Evolutionary conservation across 2,113 vertebrate species (phyloP).

Genomic region (Ursus arctos): DNA sequence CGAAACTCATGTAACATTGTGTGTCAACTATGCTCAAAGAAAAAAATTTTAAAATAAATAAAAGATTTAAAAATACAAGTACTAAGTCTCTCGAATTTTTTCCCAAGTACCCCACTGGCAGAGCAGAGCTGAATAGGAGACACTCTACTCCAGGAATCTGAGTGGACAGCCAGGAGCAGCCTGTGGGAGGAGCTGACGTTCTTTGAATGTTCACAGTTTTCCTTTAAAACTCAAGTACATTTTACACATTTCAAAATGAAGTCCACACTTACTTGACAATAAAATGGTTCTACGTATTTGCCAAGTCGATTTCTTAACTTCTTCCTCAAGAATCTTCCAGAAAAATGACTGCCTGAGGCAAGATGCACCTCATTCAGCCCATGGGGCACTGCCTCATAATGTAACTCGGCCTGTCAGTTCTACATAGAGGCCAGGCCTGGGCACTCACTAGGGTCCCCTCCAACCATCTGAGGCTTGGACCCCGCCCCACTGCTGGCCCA

Average conservation of each 20-base stretch:
- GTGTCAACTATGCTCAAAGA: background rate
- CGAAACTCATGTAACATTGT: background rate
- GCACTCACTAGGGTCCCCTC: no score
- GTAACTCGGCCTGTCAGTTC: background rate
- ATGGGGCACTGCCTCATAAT: fast-evolving
- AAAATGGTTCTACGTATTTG: background rate
- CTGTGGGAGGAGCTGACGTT: fast-evolving
- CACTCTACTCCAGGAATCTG: no score
- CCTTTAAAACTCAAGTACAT: conserved; percentile 14
- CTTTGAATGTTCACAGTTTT: background rate
- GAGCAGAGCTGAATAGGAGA: background rate
- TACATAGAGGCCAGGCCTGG: background rate
- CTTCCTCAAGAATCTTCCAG: conserved; percentile 28
- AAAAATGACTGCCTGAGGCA: background rate
- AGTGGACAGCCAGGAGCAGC: background rate
- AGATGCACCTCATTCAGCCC: background rate
- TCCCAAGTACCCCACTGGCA: background rate
- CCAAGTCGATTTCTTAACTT: background rate
- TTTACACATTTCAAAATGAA: background rate
- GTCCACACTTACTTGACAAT: background rate
- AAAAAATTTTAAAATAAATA: background rate
- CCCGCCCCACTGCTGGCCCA: no score
- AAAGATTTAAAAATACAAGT: background rate
- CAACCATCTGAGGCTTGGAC: background rate
- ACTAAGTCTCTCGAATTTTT: background rate